A percentile compares a stretch with the other conserved stretches of the same genome.
These are phyloP conservation scores for Camelus bactrianus DNA, from an alignment of 2,113 vertebrate genomes.

Conservation along the genomic window DNA sequence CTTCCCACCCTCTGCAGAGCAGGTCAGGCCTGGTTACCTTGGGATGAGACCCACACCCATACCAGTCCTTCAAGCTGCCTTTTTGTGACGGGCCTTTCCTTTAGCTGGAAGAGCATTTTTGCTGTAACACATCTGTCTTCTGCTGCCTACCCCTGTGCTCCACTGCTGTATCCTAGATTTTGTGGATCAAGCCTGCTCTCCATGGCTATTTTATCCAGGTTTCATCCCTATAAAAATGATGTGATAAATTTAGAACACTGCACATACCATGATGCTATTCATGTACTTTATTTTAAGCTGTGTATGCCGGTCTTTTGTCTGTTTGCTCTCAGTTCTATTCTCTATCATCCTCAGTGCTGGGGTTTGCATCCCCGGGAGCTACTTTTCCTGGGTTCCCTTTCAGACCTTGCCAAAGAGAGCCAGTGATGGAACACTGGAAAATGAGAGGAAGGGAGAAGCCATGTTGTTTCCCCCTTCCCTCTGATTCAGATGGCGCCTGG, in stretches of 20 bases:
- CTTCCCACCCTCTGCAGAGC: not conserved
- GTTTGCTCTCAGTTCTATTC: slow-evolving; percentile 58
- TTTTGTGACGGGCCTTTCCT: not conserved
- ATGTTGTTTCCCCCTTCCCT: not conserved
- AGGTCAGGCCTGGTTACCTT: not conserved
- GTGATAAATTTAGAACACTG: slow-evolving; percentile 60
- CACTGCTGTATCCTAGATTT: not conserved
- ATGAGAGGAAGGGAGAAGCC: not conserved
- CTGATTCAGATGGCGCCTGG: not conserved
- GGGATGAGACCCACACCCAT: not conserved
- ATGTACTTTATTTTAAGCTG: slow-evolving; percentile 64
- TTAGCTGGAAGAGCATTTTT: not conserved
- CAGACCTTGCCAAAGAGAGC: not conserved
- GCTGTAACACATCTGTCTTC: not conserved
- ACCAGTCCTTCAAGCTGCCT: not conserved
- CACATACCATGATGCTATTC: slow-evolving; percentile 56
- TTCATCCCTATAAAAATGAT: slow-evolving; percentile 35
- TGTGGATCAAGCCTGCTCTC: not conserved
- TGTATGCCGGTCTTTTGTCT: slow-evolving; percentile 19
- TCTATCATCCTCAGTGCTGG: not conserved
- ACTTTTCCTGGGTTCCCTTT: not conserved
- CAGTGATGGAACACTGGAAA: not conserved
- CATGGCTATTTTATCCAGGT: not conserved
- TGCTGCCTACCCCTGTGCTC: not conserved
- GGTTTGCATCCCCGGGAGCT: not conserved